Evolutionary conservation across 2,888 invertebrate genomes (phyloP).

Genomic region (Athalia rosae): DNA sequence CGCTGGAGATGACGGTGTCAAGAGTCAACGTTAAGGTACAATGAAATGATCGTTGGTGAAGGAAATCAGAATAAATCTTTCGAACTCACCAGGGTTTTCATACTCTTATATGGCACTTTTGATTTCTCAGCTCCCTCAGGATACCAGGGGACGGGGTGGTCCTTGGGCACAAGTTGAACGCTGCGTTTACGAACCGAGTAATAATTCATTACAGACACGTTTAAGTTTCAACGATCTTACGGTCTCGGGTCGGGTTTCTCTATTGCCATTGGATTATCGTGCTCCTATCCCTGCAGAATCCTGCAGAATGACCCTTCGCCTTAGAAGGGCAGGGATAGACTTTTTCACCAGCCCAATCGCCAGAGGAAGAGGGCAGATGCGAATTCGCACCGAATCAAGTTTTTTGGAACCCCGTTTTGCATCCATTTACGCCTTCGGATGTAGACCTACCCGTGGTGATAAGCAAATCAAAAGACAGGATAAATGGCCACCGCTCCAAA

Average conservation of each 20-base stretch:
- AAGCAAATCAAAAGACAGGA: slow-evolving; percentile 68
- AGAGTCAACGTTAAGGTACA: slow-evolving; percentile 66
- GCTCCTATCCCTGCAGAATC: slow-evolving; percentile 73
- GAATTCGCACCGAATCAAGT: slow-evolving; percentile 87
- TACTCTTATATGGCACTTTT: not conserved
- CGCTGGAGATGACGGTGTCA: slow-evolving; percentile 68
- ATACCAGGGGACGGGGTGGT: slow-evolving; percentile 54
- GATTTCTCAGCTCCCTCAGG: slow-evolving; percentile 60
- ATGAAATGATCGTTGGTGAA: not conserved
- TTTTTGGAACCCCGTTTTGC: slow-evolving; percentile 90
- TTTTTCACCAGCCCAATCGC: slow-evolving; percentile 82
- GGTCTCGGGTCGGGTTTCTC: slow-evolving; percentile 84
- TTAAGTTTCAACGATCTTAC: slow-evolving; percentile 87
- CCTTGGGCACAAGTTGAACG: slow-evolving; percentile 79
- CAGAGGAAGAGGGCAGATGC: slow-evolving; percentile 81
- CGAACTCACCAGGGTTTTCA: not conserved
- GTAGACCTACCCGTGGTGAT: slow-evolving; percentile 75
- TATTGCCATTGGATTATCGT: slow-evolving; percentile 68
- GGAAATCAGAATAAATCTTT: not conserved
- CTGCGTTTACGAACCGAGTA: slow-evolving; percentile 85
- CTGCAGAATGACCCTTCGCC: slow-evolving; percentile 86
- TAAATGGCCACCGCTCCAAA: slow-evolving; percentile 58
- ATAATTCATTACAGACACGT: slow-evolving; percentile 84
- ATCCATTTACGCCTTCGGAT: slow-evolving; percentile 90
- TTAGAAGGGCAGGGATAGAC: slow-evolving; percentile 87